Evolutionary conservation across 2,113 vertebrate genomes (phyloP), one percentile per base, ranked within the genome.

Genomic region (Leptocoma aspasia): DNA sequence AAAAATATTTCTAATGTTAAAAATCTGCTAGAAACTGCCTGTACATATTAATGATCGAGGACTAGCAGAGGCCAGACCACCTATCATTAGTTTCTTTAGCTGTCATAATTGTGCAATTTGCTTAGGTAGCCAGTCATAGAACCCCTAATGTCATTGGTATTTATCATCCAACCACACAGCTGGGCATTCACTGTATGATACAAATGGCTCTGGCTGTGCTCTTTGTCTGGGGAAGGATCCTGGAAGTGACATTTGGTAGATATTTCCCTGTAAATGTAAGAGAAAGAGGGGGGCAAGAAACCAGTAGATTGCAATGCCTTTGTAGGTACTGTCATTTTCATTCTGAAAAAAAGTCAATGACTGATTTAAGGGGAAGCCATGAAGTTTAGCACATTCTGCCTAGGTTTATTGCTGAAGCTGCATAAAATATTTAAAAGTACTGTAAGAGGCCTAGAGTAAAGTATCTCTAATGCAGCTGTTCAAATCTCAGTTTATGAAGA

Each of bases 341-440:
- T 63, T 93, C 52, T 73, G 26, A 15, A 77, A 79, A 54, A 56
- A 35, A 61, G 27, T 17, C 37, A 76, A 45, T 44, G n/a, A 82
- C 35, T 77, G 53, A 90, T 83, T 86, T 73, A 95, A 86, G 33
- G 23, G 19, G 28, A 95, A 95, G 76, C 21, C 42, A n/a, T 47
- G 71, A 90, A 87, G 59, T 94, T 94, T 63, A 78, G 70, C 75
- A 85, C 75, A 73, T 72, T 87, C 84, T 95, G 82, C 28, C 50
- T 85, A 47, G 42, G 65, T 77, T 91, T 89, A 59, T 37, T 76
- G 60, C 93, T 88, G 75, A 91, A 92, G 50, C 22, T 3, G 2
- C 33, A 71, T 89, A 68, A 96, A 95, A 94, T 91, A 94, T 80
- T 94, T 89, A 56, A 68, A 86, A 86, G 41, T 49, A 75, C 76